Conservation (phyloP, 2,888 invertebrate genomes). For the Archips crataeganus region DNA sequence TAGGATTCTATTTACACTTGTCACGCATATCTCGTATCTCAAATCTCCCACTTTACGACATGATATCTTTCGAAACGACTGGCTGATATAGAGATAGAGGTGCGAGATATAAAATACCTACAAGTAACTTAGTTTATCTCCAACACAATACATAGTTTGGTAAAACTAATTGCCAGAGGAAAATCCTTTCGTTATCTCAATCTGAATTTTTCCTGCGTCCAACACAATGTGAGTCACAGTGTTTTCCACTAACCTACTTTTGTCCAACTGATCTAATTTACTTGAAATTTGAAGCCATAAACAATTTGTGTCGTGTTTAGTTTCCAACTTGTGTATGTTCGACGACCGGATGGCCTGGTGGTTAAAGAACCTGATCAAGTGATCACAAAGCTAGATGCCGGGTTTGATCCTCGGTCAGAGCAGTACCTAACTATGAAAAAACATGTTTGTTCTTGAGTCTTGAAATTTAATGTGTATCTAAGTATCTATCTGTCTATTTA, state of each 20-base stretch:
- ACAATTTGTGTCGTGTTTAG: constrained; percentile 5
- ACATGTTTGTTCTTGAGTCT: too few relatives aligned
- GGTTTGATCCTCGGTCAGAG: too few relatives aligned
- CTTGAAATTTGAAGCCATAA: background rate
- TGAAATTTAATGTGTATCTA: too few relatives aligned
- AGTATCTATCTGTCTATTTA: too few relatives aligned
- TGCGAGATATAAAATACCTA: too few relatives aligned
- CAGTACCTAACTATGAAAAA: too few relatives aligned
- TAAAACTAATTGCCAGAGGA: constrained; percentile 1
- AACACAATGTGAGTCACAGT: constrained; percentile 12
- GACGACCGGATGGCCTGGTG: too few relatives aligned
- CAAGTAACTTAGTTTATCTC: background rate
- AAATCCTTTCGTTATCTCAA: constrained; percentile 16
- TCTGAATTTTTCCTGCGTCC: background rate
- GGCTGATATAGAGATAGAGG: too few relatives aligned
- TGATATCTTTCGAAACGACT: background rate
- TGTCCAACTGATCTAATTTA: background rate
- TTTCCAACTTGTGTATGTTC: too few relatives aligned
- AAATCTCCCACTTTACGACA: background rate
- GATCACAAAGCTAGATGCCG: too few relatives aligned
- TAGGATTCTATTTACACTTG: background rate
- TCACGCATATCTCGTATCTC: background rate
- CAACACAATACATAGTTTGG: background rate
- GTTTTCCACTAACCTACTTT: constrained; percentile 30
- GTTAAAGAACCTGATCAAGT: too few relatives aligned